These are phyloP conservation scores for Poeciliopsis presidionis DNA, from an alignment of 2,797 vertebrate species.

Conservation along the genomic window DNA sequence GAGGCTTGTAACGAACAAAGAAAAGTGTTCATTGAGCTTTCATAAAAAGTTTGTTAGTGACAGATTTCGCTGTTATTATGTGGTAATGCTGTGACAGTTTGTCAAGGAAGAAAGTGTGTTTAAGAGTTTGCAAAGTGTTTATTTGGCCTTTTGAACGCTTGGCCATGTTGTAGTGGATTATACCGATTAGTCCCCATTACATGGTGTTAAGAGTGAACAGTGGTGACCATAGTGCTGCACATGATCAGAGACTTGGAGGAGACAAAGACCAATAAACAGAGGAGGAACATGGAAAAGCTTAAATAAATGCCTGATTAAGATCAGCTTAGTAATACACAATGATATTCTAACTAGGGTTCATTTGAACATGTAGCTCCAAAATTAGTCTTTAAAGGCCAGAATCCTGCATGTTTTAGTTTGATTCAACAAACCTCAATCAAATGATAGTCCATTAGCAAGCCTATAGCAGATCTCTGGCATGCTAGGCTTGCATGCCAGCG, in stretches of 20 bases:
- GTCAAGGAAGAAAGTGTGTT: slow-evolving; percentile 54
- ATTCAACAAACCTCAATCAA: not conserved
- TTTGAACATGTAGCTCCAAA: not conserved
- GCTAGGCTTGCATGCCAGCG: not conserved
- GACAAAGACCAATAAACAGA: not conserved
- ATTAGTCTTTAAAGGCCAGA: not conserved
- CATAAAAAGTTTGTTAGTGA: slow-evolving; percentile 25
- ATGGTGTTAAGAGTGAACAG: slow-evolving; percentile 53
- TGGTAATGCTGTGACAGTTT: slow-evolving; percentile 51
- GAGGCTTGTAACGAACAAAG: slow-evolving; percentile 24
- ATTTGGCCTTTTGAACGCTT: slow-evolving; percentile 43
- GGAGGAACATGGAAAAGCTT: slow-evolving; percentile 7
- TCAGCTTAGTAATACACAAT: not conserved
- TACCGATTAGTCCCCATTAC: slow-evolving; percentile 44
- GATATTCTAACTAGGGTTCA: not conserved
- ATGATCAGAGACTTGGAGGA: slow-evolving; percentile 26
- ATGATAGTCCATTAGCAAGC: not conserved
- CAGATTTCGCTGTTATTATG: slow-evolving; percentile 42
- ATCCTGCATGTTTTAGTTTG: not conserved
- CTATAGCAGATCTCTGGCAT: not conserved
- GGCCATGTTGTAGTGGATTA: slow-evolving; percentile 38
- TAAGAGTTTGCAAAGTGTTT: slow-evolving; percentile 1
- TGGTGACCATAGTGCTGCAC: slow-evolving; percentile 35
- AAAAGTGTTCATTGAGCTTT: slow-evolving; percentile 26
- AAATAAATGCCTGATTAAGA: slow-evolving; percentile 16